Percentiles rank a stretch among this genome's conserved stretches.
Conservation (phyloP, 2,888 invertebrate species). For the Caenorhabditis sp. region DNA sequence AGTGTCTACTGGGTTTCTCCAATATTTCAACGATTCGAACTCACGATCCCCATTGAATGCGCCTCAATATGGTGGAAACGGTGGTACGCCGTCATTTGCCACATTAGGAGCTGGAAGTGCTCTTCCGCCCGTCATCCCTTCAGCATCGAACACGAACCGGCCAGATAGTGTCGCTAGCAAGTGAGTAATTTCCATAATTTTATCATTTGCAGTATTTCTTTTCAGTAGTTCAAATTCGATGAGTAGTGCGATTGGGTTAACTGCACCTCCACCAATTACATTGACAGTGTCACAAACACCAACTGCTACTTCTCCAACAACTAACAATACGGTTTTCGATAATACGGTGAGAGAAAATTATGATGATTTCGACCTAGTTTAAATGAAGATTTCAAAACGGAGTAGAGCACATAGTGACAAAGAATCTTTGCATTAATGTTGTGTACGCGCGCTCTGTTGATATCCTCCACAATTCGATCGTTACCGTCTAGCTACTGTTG, state of each 20-base stretch:
- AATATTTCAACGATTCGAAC: slow-evolving; percentile 52
- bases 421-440: too few species aligned
- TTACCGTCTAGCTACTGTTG: too few species aligned
- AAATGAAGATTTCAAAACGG: too few species aligned
- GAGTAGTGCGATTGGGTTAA: slow-evolving; percentile 37
- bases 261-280: slow-evolving; percentile 20
- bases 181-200: too few species aligned
- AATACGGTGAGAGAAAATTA: neutral
- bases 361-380: too few species aligned
- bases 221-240: slow-evolving; percentile 46
- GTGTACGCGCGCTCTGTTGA: too few species aligned
- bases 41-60: slow-evolving; percentile 42
- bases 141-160: slow-evolving; percentile 5
- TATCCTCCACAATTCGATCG: too few species aligned
- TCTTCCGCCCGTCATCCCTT: slow-evolving; percentile 11
- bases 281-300: slow-evolving; percentile 42
- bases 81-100: neutral
- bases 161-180: slow-evolving; percentile 47
- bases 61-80: neutral
- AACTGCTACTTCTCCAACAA: slow-evolving; percentile 22
- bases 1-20: slow-evolving; percentile 50
- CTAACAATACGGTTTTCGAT: slow-evolving; percentile 24
- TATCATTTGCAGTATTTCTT: neutral
- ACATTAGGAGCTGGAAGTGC: slow-evolving; percentile 16
- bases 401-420: too few species aligned